Base-by-base conservation (phyloP, 1,140 invertebrate genomes). In the Cyclargus thomasi region DNA sequence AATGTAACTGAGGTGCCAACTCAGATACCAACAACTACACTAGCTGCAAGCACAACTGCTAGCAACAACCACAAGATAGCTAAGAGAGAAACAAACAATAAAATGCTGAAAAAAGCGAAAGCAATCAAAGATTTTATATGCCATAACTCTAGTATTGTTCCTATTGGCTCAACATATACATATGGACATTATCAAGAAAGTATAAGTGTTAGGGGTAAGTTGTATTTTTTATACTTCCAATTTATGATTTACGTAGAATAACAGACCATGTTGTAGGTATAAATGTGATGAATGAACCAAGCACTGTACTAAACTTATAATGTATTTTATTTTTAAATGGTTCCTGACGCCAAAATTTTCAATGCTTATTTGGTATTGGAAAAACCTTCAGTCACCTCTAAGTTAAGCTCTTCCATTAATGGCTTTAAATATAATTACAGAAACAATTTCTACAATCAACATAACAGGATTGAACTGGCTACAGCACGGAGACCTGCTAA, bases 391-490 rank as follows among this genome's bases (percentile, higher is more conserved):
- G 23, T 23, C 6, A 6, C 23, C 23, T n/a, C 23, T 23, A n/a
- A n/a, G n/a, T n/a, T n/a, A n/a, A n/a, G n/a, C 2, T 29, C 2
- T 29, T 29, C 2, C 2, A 29, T 29, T 29, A 29, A 29, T 29
- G 8, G 8, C 29, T 29, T 29, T 29, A 4, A 29, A 29, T 29
- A 29, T 17, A 21, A 55, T 81, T 92, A 91, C 76, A 96, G 95
- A 92, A 75, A 94, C 95, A 0, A 91, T 96, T 67, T 82, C 90
- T 16, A 93, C 93, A 73, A 85, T 96, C 10, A 92, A 92, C 11
- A 92, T 95, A 5, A 92, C 91, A 16, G 95, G 95, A 6, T 93
- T 93, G 47, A 95, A 94, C 74, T 97, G 96, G 96, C 90, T 97
- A 16, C 93, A 96, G 74, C 94, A 95, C 62, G 96, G 95, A 62